Evolutionary conservation across 2,113 vertebrate species (phyloP).

Genomic region (Oophaga pumilio): DNA sequence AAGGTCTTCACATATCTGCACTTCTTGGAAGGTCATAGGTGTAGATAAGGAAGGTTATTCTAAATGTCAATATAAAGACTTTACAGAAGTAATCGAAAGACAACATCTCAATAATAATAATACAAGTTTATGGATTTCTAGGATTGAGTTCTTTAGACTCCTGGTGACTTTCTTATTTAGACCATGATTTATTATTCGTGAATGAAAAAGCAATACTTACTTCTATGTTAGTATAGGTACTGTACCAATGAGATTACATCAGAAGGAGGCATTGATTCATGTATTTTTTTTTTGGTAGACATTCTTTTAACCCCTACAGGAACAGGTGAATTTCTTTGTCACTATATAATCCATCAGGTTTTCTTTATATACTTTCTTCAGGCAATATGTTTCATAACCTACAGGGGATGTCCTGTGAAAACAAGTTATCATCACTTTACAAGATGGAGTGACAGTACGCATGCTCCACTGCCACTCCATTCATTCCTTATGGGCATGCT

Average conservation of each 20-base stretch:
- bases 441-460: no score
- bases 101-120: background rate
- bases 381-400: no score
- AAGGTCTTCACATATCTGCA: background rate
- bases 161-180: background rate
- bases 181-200: background rate
- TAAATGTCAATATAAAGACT: background rate
- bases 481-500: no score
- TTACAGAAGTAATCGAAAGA: background rate
- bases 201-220: background rate
- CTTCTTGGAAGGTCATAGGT: background rate
- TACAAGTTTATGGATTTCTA: background rate
- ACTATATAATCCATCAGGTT: no score
- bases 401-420: no score
- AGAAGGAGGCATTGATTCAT: background rate
- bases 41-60: constrained; percentile 23
- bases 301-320: no score
- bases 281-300: background rate
- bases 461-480: no score
- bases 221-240: background rate
- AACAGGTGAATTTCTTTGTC: no score
- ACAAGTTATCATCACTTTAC: no score
- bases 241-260: background rate
- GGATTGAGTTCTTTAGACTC: background rate
- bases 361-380: no score